Base-by-base conservation (phyloP, 2,888 invertebrate genomes). In the Carpatolechia fugitivella region DNA sequence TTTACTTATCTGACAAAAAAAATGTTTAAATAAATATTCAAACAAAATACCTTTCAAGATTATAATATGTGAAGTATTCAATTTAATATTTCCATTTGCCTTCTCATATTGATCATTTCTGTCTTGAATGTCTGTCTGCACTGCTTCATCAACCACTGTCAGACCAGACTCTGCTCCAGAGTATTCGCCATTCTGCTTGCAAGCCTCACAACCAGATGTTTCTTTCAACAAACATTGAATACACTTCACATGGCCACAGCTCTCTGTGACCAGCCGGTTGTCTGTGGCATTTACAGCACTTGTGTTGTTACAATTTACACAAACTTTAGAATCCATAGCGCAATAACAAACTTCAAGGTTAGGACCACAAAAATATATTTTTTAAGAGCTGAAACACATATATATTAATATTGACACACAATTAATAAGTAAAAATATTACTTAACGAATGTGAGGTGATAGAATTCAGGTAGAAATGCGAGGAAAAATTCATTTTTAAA, bases 171-270 rank as follows among this genome's bases (percentile, higher is more conserved):
- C 3, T n/a, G 18, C 20, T 44, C 44, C 24, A 41, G 18, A 41
- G 18, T 41, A 20, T 16, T 14, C 7, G 16, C 41, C 1, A 2
- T 11, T 6, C 20, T 11, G 1, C 35, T 67, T 58, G 69, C 94
- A 94, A 62, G 91, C 90, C 60, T 85, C 79, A 70, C 95, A 95
- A 11, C 93, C 93, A 35, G 90, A 80, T 62, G 92, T 93, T 72
- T 95, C 95, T 16, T 90, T 84, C 31, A 95, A 73, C 41, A 95
- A 84, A 73, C 95, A 95, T 61, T 92, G 82, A 65, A 95, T 92
- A 77, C 95, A 95, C 80, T 95, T 95, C 54, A 90, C 90, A 75
- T 95, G 95, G 2, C 95, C 95, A 78, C 95, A 95, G 49, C 90
- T 91, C 74, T 95, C 95, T 51, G 93, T 93, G 13, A 95, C 93